These are phyloP conservation scores for Diarsia brunnea DNA, from an alignment of 2,888 invertebrate genomes.

Conservation along the genomic window DNA sequence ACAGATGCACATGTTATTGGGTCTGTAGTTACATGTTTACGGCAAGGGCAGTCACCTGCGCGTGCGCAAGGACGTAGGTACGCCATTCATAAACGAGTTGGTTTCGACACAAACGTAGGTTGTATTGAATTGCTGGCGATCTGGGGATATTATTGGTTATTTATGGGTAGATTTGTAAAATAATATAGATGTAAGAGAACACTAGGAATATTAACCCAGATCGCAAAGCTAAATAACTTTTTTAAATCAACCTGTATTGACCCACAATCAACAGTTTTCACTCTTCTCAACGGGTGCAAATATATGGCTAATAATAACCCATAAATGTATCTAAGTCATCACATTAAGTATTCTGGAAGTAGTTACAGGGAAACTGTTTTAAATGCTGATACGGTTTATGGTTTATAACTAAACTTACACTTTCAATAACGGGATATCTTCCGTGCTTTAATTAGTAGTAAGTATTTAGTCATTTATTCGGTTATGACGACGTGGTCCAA, in stretches of 20 bases:
- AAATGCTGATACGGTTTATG: too few relatives aligned
- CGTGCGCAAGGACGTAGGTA: slow-evolving; percentile 74
- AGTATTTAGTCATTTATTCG: too few relatives aligned
- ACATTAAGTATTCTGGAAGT: not conserved
- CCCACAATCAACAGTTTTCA: too few relatives aligned
- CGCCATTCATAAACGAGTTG: slow-evolving; percentile 76
- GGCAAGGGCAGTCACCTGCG: slow-evolving; percentile 71
- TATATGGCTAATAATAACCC: not conserved
- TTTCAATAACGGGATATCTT: too few relatives aligned
- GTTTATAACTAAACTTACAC: too few relatives aligned
- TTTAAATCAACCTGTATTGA: not conserved
- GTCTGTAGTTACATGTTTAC: slow-evolving; percentile 63
- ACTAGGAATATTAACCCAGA: not conserved
- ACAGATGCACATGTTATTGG: slow-evolving; percentile 61
- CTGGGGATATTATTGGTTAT: not conserved
- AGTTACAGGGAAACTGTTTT: not conserved
- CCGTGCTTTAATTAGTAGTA: too few relatives aligned
- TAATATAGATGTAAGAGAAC: not conserved
- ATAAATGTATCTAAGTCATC: not conserved
- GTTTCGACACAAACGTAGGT: slow-evolving; percentile 49
- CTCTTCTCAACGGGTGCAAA: too few relatives aligned
- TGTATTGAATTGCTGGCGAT: not conserved
- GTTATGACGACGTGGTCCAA: too few relatives aligned
- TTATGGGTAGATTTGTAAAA: not conserved
- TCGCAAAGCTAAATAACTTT: not conserved